A percentile compares a stretch with the other conserved stretches of the same genome.
phyloP scores from a whole-genome alignment of 2,888 invertebrate species.

The Ophraella communa region DNA sequence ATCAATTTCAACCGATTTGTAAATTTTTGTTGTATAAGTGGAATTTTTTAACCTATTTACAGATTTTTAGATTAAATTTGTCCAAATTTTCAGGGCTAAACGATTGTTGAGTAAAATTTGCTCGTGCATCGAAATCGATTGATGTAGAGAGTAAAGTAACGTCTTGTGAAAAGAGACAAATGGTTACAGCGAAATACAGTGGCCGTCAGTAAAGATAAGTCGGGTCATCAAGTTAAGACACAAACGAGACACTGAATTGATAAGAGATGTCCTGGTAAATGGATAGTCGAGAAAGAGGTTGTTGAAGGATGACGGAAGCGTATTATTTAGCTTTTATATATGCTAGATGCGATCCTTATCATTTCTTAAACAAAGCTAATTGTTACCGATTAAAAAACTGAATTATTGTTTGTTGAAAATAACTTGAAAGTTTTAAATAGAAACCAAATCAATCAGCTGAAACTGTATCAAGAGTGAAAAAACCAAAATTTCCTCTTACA shows the following conservation, averaged over 20 bases:
- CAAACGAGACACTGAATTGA: conserved; percentile 33
- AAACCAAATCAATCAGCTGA: too few relatives aligned
- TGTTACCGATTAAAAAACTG: conserved; percentile 1
- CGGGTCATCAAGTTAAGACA: conserved; percentile 31
- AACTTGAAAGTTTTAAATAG: too few relatives aligned
- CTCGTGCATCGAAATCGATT: not conserved
- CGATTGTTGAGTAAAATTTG: not conserved
- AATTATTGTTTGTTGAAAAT: too few relatives aligned
- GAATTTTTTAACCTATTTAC: too few relatives aligned
- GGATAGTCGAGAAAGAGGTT: conserved; percentile 18
- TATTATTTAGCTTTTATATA: conserved; percentile 12
- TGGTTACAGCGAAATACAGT: conserved; percentile 30
- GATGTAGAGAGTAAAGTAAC: not conserved
- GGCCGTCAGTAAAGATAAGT: conserved; percentile 31
- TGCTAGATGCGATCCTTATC: conserved; percentile 3
- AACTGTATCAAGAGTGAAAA: too few relatives aligned
- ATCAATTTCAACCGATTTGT: too few relatives aligned
- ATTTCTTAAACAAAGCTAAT: conserved; percentile 6
- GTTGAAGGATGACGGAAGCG: conserved; percentile 22
- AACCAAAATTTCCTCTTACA: too few relatives aligned
- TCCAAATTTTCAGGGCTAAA: not conserved
- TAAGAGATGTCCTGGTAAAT: conserved; percentile 30
- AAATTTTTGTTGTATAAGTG: too few relatives aligned
- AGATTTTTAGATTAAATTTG: too few relatives aligned
- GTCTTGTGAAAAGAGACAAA: conserved; percentile 30